Percentiles rank a stretch among this genome's conserved stretches.
Conservation (phyloP, 2,888 invertebrate genomes). For the Schrankia costaestrigalis region DNA sequence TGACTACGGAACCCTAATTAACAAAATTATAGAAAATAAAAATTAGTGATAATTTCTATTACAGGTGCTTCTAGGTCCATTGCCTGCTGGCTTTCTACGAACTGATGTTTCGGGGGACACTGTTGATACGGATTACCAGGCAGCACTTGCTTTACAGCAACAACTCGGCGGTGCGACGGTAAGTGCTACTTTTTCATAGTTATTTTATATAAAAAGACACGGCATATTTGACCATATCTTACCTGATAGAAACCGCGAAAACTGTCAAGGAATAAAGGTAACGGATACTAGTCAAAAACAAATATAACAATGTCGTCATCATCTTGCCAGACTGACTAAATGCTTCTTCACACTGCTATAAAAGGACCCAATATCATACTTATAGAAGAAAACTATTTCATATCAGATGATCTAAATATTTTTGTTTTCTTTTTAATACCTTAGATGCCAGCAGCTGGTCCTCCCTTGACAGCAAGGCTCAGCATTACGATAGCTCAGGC, state of each 20-base stretch:
- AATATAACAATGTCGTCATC: too few relatives aligned
- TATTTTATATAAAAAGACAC: background rate
- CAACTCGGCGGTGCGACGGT: slow-evolving; percentile 78
- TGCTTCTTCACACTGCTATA: too few relatives aligned
- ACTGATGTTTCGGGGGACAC: slow-evolving; percentile 83
- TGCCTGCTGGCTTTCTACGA: slow-evolving; percentile 88
- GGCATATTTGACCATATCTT: too few relatives aligned
- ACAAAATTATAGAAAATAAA: background rate
- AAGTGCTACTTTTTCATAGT: slow-evolving; percentile 20
- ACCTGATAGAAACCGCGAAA: too few relatives aligned
- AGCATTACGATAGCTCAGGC: slow-evolving; percentile 95
- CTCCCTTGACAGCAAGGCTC: slow-evolving; percentile 84
- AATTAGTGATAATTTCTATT: background rate
- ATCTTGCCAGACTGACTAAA: too few relatives aligned
- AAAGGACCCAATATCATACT: too few relatives aligned
- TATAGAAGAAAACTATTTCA: too few relatives aligned
- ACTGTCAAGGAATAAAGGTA: too few relatives aligned
- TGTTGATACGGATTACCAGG: slow-evolving; percentile 88
- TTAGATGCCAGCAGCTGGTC: slow-evolving; percentile 62
- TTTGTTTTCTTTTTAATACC: background rate
- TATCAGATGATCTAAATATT: too few relatives aligned
- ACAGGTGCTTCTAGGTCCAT: slow-evolving; percentile 88
- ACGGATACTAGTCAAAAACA: too few relatives aligned
- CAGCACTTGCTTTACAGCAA: slow-evolving; percentile 86
- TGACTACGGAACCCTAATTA: slow-evolving; percentile 1